Base-by-base conservation (phyloP, 2,113 vertebrate species). In the Gracilinanus agilis region DNA sequence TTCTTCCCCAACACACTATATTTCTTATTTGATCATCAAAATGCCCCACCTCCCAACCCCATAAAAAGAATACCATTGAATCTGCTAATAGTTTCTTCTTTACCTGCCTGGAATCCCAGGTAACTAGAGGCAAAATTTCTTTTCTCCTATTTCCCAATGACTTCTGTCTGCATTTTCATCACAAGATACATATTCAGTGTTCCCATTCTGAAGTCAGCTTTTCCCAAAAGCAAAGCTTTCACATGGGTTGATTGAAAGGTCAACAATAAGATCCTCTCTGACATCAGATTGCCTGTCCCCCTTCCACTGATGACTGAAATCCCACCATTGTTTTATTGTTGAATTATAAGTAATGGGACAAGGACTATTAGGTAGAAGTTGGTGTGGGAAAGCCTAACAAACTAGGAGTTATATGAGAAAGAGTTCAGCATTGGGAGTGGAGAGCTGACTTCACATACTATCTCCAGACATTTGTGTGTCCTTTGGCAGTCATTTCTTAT, bases 1-100 rank as follows among this genome's bases (percentile, higher is more conserved):
- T 95, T 55, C 88, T 96, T 94, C 75, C 89, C 88, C 90, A 91
- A 93, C 90, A 92, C 92, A 93, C 94, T 67, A 53, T 89, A 61
- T 83, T 90, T 96, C 53, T 95, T 94, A 54, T 96, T 97, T 97
- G 95, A 97, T 97, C 97, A 96, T 53, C 91, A 96, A 90, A 95
- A 92, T 53, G 67, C 75, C 83, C 23, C 5, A 92, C 90, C 95
- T 93, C 96, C 97, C 91, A 90, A 91, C 23, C 95, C 91, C 96
- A 97, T 58, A 91, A 97, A 97, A 97, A 91, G 29, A 53, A 89
- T 89, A 90, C 56, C 29, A n/a, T n/a, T 94, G 93, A 88, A 91
- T 97, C 95, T 95, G n/a, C 95, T 94, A 90, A 27, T 94, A 95
- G 94, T 67, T 93, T 55, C 75, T 67, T 44, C 3, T 83, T 23